These are phyloP conservation scores for Osmoderma eremita DNA, from an alignment of 2,888 invertebrate genomes.

Conservation along the genomic window DNA sequence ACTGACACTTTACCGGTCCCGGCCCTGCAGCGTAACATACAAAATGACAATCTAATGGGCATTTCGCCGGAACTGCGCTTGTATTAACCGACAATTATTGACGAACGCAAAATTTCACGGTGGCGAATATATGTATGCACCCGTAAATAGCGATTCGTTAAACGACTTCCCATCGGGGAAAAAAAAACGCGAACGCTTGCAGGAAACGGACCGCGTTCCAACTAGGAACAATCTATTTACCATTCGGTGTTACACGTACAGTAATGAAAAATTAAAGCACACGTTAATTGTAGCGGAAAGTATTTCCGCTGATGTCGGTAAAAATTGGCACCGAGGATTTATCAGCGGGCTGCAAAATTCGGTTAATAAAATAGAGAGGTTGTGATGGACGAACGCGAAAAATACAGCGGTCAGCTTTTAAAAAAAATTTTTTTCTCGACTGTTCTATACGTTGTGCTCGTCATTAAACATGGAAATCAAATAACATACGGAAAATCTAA, in stretches of 20 bases:
- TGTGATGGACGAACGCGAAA: constrained; percentile 1
- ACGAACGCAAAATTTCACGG: constrained; percentile 24
- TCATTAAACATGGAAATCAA: constrained; percentile 18
- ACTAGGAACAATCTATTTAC: constrained; percentile 28
- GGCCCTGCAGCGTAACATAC: neutral
- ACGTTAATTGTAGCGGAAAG: constrained; percentile 34
- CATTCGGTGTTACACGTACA: constrained; percentile 10
- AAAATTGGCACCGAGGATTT: constrained; percentile 19
- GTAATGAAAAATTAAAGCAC: constrained; percentile 33
- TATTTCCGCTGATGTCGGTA: constrained; percentile 34
- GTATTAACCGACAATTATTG: constrained; percentile 29
- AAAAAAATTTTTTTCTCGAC: constrained; percentile 4
- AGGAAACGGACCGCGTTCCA: constrained; percentile 3
- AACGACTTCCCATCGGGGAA: constrained; percentile 19
- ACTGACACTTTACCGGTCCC: too few species aligned
- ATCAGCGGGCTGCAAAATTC: constrained; percentile 11
- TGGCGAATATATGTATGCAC: constrained; percentile 26
- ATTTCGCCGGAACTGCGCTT: constrained; percentile 17
- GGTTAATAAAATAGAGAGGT: constrained; percentile 21
- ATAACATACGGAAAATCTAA: neutral
- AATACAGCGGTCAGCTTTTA: neutral
- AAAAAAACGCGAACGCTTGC: constrained; percentile 1
- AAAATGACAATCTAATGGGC: constrained; percentile 22
- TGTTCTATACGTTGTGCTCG: neutral
- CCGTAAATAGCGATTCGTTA: constrained; percentile 32